Evolutionary conservation across 2,888 invertebrate species (phyloP).

Genomic region (Globia sparganii): DNA sequence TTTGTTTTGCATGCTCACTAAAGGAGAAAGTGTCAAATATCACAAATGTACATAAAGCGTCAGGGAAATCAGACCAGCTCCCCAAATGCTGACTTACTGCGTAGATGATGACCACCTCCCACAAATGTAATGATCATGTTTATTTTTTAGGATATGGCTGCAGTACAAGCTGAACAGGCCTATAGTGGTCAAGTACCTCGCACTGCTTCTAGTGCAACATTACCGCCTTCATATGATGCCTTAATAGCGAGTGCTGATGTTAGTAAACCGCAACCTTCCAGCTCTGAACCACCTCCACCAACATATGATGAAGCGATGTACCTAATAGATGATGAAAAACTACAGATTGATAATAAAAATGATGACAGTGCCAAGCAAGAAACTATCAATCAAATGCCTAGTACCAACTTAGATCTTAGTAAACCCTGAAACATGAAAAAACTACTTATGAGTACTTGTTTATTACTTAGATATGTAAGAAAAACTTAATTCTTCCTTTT

Average conservation of each 20-base stretch:
- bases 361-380: slow-evolving; percentile 84
- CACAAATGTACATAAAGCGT: slow-evolving; percentile 15
- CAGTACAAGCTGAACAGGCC: slow-evolving; percentile 89
- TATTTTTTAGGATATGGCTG: slow-evolving; percentile 89
- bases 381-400: slow-evolving; percentile 78
- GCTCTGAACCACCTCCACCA: slow-evolving; percentile 91
- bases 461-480: slow-evolving; percentile 78
- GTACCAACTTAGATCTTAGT: slow-evolving; percentile 76
- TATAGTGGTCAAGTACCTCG: slow-evolving; percentile 88
- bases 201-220: slow-evolving; percentile 90
- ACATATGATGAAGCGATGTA: slow-evolving; percentile 92
- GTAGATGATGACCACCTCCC: no score
- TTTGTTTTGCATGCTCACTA: slow-evolving; percentile 21
- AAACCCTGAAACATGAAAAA: slow-evolving; percentile 80
- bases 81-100: no score
- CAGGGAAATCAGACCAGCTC: no score
- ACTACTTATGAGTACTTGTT: slow-evolving; percentile 70
- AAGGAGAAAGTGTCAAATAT: slow-evolving; percentile 49
- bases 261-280: slow-evolving; percentile 85
- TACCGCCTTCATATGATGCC: slow-evolving; percentile 92
- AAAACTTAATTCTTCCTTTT: slow-evolving; percentile 86
- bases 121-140: slow-evolving; percentile 29
- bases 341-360: slow-evolving; percentile 75
- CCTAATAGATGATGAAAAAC: slow-evolving; percentile 87
- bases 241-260: slow-evolving; percentile 85